Base-by-base conservation (phyloP, 2,113 vertebrate genomes). In the Spheniscus mendiculus region DNA sequence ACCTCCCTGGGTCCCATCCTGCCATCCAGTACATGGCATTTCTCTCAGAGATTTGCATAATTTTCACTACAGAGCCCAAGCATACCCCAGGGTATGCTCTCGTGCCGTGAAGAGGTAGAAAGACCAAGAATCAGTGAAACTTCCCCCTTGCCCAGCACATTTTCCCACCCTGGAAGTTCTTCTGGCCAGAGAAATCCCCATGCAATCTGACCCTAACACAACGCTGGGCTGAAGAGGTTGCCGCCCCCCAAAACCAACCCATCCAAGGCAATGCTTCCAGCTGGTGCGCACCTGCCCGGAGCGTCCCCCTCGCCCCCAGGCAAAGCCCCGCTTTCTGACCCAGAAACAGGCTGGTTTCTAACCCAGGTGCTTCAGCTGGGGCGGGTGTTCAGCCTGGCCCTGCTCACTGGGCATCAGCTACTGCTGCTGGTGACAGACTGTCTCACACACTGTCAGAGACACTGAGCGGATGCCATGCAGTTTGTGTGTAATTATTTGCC, bases 161-260 rank as follows among this genome's bases (percentile, higher is more conserved):
- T 80, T 89, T 80, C 18, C 50, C 32, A 59, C 38, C 11, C 12
- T 74, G 9, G 14, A 74, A 58, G 21, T 30, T 67, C 25, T 74
- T 92, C 30, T 40, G 30, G 40, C 45, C 50, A 20, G 53, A 73
- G 36, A 85, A 92, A 74, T 82, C 61, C 10, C 10, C 7, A 2
- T 6, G 14, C 22, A 74, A 3, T 17, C 13, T 23, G 26, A 61
- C 4, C 6, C 13, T 47, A 66, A 3, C 3, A 5, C 18, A 47
- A 3, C 0, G 0, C 32, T 2, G 1, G 19, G 22, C 49, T 66
- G 42, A 59, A 38, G 49, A 36, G 32, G 49, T n/a, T 73, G 30
- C 20, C 61, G 32, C 11, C 21, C 18, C n/a, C 4, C 32, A 69
- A 15, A 87, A 27, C n/a, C 3, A 16, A 80, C 15, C 27, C 58